phyloP scores from a whole-genome alignment of 2,113 vertebrate genomes.

The Plestiodon gilberti region DNA sequence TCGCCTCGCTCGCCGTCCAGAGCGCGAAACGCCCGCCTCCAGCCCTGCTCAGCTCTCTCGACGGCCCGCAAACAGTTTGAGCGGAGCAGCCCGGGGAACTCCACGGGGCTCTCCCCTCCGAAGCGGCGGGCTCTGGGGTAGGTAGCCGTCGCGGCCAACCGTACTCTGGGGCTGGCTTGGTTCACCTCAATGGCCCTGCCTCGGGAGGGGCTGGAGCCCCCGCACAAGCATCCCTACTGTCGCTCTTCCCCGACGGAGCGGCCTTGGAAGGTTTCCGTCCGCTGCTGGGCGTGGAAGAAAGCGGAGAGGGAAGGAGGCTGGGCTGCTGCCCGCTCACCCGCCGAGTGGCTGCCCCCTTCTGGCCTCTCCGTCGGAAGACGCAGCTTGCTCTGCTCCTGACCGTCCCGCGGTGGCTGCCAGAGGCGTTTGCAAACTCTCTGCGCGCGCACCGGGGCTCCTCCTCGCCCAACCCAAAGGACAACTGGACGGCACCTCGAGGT shows the following conservation, averaged over 20 bases:
- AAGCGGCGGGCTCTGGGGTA: not conserved
- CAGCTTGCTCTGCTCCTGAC: not conserved
- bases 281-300: too few relatives aligned
- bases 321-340: not conserved
- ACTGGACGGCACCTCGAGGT: too few relatives aligned
- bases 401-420: too few relatives aligned
- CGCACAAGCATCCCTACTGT: too few relatives aligned
- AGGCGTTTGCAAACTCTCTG: not conserved
- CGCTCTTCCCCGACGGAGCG: not conserved
- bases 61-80: too few relatives aligned
- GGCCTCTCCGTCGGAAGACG: not conserved
- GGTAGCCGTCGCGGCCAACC: too few relatives aligned
- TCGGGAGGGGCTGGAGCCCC: not conserved
- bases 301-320: not conserved
- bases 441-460: not conserved
- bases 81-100: too few relatives aligned
- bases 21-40: too few relatives aligned
- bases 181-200: not conserved
- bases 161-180: too few relatives aligned
- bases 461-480: not conserved
- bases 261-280: not conserved
- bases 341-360: not conserved
- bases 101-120: too few relatives aligned
- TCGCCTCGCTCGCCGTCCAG: too few relatives aligned
- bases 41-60: too few relatives aligned